Base-by-base conservation (phyloP, 2,113 vertebrate genomes). In the Colaptes auratus region DNA sequence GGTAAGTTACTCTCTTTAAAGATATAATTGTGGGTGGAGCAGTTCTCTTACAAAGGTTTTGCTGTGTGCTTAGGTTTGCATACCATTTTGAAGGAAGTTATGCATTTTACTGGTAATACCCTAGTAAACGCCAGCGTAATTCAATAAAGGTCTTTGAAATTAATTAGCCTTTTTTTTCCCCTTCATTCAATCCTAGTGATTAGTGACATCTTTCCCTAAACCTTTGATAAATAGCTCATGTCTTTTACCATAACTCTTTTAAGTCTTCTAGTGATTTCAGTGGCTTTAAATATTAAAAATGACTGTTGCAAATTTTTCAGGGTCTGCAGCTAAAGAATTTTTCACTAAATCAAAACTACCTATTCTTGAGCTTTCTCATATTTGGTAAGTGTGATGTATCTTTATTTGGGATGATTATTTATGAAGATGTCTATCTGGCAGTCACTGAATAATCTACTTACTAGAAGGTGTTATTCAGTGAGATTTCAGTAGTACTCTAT, bases 291-390 rank as follows among this genome's bases (percentile, higher is more conserved):
- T 89, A 92, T 80, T 97, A 93, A 98, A 94, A 70, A 85, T 64
- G 1, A 31, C 56, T 97, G 16, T 97, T 97, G 97, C 96, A 89
- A 89, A 97, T 96, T 97, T 98, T 98, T 94, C 97, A 99, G 99
- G 99, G 93, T 99, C 99, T 97, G 98, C 99, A 90, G 99, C 99
- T 94, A 99, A 99, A 98, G 99, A 99, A 96, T 99, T 99, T 98
- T 99, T 99, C 97, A 99, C 99, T 94, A 99, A 99, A 97, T 99
- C 99, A 90, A 99, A 99, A 94, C 98, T 99, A 96, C 99, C 99
- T 65, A 99, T 99, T 98, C 98, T 99, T 98, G 99, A 99, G 97
- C 97, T 99, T 97, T 99, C 99, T 94, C 99, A 99, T 95, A 99
- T 99, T 98, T 99, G 99, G 99, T 99, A 98, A 99, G 99, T 98